phyloP scores from a whole-genome alignment of 2,888 invertebrate species.

The Trachelus tabidus region DNA sequence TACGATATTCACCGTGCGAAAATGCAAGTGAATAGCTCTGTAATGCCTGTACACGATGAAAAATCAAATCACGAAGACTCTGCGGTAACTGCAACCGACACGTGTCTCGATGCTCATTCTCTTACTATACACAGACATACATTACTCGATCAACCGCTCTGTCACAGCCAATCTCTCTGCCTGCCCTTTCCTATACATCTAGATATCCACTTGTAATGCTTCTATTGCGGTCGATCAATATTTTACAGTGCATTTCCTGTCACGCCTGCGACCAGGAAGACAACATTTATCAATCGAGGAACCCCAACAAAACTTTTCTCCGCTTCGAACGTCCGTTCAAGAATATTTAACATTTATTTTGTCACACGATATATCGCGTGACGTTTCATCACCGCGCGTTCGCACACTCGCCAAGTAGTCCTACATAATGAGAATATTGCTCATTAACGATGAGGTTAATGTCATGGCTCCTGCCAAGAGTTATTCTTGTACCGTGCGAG shows the following conservation, averaged over 20 bases:
- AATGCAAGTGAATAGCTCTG: neutral
- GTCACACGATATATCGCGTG: neutral
- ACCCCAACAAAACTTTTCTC: neutral
- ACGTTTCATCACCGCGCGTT: neutral
- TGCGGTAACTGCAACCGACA: neutral
- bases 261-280: neutral
- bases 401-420: neutral
- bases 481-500: constrained; percentile 15
- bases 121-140: neutral
- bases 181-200: neutral
- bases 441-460: neutral
- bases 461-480: neutral
- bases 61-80: neutral
- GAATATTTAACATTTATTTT: neutral
- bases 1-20: neutral
- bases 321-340: too few relatives aligned
- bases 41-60: neutral
- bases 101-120: neutral
- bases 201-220: neutral
- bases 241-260: neutral
- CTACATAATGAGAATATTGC: neutral
- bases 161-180: neutral
- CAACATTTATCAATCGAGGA: neutral
- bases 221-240: neutral
- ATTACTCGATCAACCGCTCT: neutral